phyloP scores from a whole-genome alignment of 2,797 vertebrate genomes.

The Neosilurus hyrtlii region DNA sequence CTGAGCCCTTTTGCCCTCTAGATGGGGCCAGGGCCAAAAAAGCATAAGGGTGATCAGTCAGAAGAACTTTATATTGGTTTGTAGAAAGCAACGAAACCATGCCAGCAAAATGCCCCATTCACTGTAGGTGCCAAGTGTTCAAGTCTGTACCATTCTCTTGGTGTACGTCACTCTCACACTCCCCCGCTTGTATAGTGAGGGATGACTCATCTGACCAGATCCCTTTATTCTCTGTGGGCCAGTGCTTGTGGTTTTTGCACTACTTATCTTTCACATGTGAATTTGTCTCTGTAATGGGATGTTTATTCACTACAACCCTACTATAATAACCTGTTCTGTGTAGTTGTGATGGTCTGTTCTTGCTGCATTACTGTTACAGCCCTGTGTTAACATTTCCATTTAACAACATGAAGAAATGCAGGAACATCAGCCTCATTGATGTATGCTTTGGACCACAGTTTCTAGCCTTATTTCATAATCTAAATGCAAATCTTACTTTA shows the following conservation, averaged over 20 bases:
- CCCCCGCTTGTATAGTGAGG: not conserved
- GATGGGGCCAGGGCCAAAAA: not conserved
- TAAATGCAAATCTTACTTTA: not conserved
- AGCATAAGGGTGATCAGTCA: not conserved
- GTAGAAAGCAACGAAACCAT: not conserved
- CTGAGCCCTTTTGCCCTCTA: no score
- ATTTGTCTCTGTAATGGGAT: not conserved
- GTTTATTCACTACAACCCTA: not conserved
- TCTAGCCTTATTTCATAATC: not conserved
- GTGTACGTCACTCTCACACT: not conserved
- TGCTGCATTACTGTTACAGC: not conserved
- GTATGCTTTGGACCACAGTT: not conserved
- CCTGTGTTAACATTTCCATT: not conserved
- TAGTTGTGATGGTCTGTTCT: not conserved
- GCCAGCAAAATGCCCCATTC: no score
- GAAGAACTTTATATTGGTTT: not conserved
- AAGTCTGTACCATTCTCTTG: not conserved
- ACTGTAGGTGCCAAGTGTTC: not conserved
- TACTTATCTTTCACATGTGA: not conserved
- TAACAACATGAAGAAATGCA: not conserved
- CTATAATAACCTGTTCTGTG: not conserved
- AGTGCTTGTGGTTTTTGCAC: not conserved
- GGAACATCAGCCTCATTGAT: not conserved
- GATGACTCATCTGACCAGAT: slow-evolving; percentile 18
- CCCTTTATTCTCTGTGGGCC: not conserved